Evolutionary conservation across 2,888 invertebrate genomes (phyloP), one percentile per base, ranked within the genome.

Genomic region (Leptodirus hochenwartii): DNA sequence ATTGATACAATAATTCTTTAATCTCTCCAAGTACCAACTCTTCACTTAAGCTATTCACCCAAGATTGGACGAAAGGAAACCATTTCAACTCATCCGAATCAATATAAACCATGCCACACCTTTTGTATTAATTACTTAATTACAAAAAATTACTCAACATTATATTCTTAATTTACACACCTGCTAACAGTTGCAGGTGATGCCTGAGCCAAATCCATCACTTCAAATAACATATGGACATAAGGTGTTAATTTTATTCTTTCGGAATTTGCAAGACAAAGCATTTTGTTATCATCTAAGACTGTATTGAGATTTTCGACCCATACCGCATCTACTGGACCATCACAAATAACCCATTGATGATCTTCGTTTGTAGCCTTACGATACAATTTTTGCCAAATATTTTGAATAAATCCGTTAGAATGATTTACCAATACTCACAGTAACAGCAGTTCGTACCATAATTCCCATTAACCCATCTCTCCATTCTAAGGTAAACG

Each of bases 241-340:
- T 76, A 82, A 0, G 80, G 75, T 0, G 87, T 82, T 15, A 88
- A 64, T 52, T 87, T 87, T 37, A 90, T 90, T 35, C 85, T 63
- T 54, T 85, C 88, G 1, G 85, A 85, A 61, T 88, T 88, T 2
- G 87, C 85, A 20, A 90, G 58, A 43, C 88, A 88, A 20, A 90
- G 53, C 84, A 88, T 85, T 58, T 88, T 90, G 51, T 90, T 90
- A 47, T 90, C 88, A 47, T 90, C 90, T 4, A 88, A 60, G 0
- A 87, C 87, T 0, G 88, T 85, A 53, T 88, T 88, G 69, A 90
- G 72, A 49, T 87, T 88, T 54, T 90, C 90, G 37, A 90, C 88
- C 88, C 90, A 90, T 12, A 87, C 75, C 0, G 88, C 87, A 51
- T 88, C 88, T 1, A 90, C 87, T 0, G 82, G 88, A 0, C 88